phyloP scores from a whole-genome alignment of 2,888 invertebrate genomes.

The Chalcosyrphus nemorum region DNA sequence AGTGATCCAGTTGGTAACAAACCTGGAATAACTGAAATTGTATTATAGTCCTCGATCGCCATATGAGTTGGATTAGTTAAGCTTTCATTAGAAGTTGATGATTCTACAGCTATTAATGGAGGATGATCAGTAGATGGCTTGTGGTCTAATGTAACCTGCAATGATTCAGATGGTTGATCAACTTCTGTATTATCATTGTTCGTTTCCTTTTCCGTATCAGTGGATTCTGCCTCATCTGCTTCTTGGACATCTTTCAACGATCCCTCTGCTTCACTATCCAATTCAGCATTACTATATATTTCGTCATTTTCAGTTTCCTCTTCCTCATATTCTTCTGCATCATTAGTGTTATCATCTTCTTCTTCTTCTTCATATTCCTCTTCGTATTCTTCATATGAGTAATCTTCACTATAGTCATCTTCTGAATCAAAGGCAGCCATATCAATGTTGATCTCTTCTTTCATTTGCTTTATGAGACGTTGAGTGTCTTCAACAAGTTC shows the following conservation, averaged over 20 bases:
- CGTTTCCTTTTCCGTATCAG: constrained; percentile 12
- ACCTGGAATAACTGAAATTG: constrained; percentile 39
- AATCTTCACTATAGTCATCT: constrained; percentile 83
- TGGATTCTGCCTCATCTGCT: constrained; percentile 13
- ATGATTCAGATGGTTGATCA: neutral
- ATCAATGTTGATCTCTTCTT: constrained; percentile 85
- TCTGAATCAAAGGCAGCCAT: constrained; percentile 83
- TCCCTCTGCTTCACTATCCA: constrained; percentile 48
- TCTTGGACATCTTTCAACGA: constrained; percentile 35
- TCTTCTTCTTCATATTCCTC: constrained; percentile 77
- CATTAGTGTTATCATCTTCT: constrained; percentile 76
- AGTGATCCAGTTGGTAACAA: neutral
- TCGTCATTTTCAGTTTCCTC: constrained; percentile 76
- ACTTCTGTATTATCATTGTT: neutral
- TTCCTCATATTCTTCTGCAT: constrained; percentile 74
- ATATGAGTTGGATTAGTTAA: constrained; percentile 16
- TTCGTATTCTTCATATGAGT: constrained; percentile 81
- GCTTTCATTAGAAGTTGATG: constrained; percentile 15
- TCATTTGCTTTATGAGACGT: constrained; percentile 86
- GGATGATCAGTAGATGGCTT: constrained; percentile 72
- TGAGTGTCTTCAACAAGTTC: constrained; percentile 86
- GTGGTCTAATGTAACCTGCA: constrained; percentile 43
- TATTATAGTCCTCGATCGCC: constrained; percentile 4
- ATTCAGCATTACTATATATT: constrained; percentile 75
- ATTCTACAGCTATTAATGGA: constrained; percentile 73